Base-by-base conservation (phyloP, 2,113 vertebrate species). In the Corydoras maculifer region DNA sequence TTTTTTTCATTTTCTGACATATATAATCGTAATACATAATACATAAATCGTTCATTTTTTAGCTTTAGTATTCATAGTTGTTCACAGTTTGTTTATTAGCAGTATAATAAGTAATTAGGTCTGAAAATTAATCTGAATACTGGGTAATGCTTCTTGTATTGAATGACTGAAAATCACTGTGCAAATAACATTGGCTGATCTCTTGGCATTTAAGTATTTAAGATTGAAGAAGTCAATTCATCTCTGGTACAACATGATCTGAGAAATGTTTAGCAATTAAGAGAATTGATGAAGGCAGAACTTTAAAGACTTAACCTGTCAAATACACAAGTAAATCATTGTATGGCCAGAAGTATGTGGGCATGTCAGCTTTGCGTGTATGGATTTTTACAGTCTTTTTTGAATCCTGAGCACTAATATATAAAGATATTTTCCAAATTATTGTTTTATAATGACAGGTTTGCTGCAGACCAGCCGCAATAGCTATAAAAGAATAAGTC, bases 251-350 rank as follows among this genome's bases (percentile, higher is more conserved):
- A 48, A 59, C 53, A 62, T 61, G 54, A 43, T 58, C 31, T 9
- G 15, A 54, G 48, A 68, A 65, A 75, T 62, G 66, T 68, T 66
- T 72, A 72, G 61, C 48, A 78, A 72, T 69, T 69, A 75, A 68
- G 71, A 69, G 59, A 30, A 62, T 70, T 63, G 57, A 69, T 48
- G 48, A 72, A 54, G 60, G 57, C 14, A 63, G 64, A 65, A 18
- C 25, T 43, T 43, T 43, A 43, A 43, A 53, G 61, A 51, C 49
- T 50, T 4, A 58, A 8, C 48, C 15, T 2, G 35, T 43, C 35
- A 43, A 8, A 72, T 13, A 14, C 9, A 49, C 58, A 57, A 14
- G 18, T 58, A 62, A 49, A 68, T 30, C 11, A 43, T 8, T 43
- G 4, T 4, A 43, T 43, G 35, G 35, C 35, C 35, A 43, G 35